Evolutionary conservation across 2,888 invertebrate genomes (phyloP).

Genomic region (Chaetogeoica ovagalla): DNA sequence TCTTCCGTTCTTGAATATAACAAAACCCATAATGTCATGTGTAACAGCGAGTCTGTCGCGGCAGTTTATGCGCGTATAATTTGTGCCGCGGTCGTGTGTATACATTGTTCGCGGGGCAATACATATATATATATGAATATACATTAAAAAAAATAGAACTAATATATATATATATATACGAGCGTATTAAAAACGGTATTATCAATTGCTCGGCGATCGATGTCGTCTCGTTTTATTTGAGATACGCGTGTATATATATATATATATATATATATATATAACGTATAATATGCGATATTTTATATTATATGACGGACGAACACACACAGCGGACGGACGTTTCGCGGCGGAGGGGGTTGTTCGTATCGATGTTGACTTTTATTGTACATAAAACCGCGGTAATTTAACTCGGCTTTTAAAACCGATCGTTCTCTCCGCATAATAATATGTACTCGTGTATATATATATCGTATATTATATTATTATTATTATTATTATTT

Average conservation of each 20-base stretch:
- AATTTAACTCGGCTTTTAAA: constrained; percentile 46
- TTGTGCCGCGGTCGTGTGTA: too few species aligned
- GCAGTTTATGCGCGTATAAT: too few species aligned
- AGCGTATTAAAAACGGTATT: constrained; percentile 35
- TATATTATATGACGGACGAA: too few species aligned
- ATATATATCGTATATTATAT: too few species aligned
- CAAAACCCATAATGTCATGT: too few species aligned
- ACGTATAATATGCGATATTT: too few species aligned
- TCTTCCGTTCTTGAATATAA: too few species aligned
- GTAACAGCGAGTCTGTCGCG: too few species aligned
- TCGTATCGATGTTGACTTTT: constrained; percentile 41
- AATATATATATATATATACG: not conserved
- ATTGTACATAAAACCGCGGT: constrained; percentile 46
- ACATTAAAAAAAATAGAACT: too few species aligned
- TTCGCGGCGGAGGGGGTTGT: not conserved
- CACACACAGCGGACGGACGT: not conserved
- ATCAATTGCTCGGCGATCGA: constrained; percentile 43
- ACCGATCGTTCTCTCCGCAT: constrained; percentile 11
- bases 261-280: too few species aligned
- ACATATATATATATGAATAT: too few species aligned
- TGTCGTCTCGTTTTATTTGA: constrained; percentile 34
- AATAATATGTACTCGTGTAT: not conserved
- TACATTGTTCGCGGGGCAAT: not conserved
- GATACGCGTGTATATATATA: not conserved
- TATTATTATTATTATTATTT: too few species aligned